Evolutionary conservation across 2,113 vertebrate genomes (phyloP).

Genomic region (Phrynosoma blainvillii): DNA sequence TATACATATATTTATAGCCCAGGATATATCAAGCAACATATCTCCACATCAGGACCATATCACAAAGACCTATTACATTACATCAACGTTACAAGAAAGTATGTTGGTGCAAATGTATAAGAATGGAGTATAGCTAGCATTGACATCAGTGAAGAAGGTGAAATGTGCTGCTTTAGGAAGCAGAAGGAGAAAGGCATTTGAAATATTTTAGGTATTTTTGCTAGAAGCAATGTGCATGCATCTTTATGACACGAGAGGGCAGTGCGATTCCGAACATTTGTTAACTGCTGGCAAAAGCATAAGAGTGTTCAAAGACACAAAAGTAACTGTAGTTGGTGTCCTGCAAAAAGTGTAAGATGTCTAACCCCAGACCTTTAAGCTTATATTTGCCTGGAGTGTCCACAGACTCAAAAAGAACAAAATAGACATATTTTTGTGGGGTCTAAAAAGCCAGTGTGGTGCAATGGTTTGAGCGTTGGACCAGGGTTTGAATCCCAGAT

Average conservation of each 20-base stretch:
- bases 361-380: not conserved
- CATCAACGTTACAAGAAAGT: not conserved
- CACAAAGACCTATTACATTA: not conserved
- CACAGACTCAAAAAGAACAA: no score
- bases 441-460: no score
- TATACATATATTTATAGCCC: not conserved
- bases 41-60: not conserved
- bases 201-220: not conserved
- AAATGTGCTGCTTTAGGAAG: not conserved
- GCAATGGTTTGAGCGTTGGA: no score
- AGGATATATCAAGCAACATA: no score
- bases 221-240: not conserved
- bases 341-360: not conserved
- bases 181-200: not conserved
- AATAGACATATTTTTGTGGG: no score
- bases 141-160: not conserved
- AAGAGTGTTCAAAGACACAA: not conserved
- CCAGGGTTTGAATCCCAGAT: no score
- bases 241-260: slow-evolving; percentile 17
- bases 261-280: not conserved
- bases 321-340: not conserved
- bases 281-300: not conserved
- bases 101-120: not conserved
- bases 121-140: no score
- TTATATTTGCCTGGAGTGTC: not conserved